Evolutionary conservation across 2,797 vertebrate genomes (phyloP).

Genomic region (Sparidentex hasta): DNA sequence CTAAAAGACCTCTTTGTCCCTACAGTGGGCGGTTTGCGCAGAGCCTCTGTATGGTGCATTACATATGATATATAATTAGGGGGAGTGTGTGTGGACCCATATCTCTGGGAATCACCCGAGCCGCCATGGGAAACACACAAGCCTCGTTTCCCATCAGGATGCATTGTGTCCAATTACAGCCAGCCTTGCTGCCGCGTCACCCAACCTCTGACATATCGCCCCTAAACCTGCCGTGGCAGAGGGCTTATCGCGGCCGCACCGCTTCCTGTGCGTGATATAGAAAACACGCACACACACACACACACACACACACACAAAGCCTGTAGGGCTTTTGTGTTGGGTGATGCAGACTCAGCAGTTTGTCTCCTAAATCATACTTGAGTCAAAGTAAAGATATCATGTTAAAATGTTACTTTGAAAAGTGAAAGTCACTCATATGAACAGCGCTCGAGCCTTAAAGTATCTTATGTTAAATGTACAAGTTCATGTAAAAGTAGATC

Average conservation of each 20-base stretch:
- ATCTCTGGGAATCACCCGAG: constrained; percentile 21
- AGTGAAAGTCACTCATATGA: too few species aligned
- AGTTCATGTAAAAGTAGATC: too few species aligned
- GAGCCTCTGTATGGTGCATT: neutral
- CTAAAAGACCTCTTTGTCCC: constrained; percentile 61
- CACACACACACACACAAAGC: constrained; percentile 26
- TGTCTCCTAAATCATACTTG: constrained; percentile 3
- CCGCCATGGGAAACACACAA: constrained; percentile 34
- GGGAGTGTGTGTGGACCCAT: constrained; percentile 19
- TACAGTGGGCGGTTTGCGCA: neutral
- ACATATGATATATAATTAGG: constrained; percentile 35
- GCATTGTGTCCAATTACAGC: constrained; percentile 36
- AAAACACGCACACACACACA: constrained; percentile 21
- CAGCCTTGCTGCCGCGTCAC: neutral
- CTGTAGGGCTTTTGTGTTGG: constrained; percentile 45
- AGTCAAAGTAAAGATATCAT: constrained; percentile 1
- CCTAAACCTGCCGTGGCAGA: constrained; percentile 33
- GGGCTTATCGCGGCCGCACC: constrained; percentile 71
- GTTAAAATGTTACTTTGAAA: neutral
- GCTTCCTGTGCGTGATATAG: constrained; percentile 70
- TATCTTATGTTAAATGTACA: too few species aligned
- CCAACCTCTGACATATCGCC: constrained; percentile 43
- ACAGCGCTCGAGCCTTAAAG: too few species aligned
- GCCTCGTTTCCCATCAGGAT: constrained; percentile 22
- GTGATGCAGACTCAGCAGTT: constrained; percentile 43